Evolutionary conservation across 2,113 vertebrate genomes (phyloP).

Genomic region (Megaceryle torquata): DNA sequence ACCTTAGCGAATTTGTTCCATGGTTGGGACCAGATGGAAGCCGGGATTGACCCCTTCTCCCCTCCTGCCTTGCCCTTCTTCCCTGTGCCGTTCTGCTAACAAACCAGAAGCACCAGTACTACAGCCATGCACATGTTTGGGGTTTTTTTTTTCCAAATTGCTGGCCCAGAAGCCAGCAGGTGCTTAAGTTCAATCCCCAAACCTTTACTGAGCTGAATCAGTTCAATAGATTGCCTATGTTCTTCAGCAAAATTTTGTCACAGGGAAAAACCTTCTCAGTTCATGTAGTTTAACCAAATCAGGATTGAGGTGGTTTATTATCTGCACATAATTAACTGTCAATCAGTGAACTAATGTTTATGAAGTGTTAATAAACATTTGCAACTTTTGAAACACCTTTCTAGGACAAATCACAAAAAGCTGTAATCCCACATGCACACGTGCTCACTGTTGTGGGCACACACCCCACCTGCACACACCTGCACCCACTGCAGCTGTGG

Average conservation of each 20-base stretch:
- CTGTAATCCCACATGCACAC: neutral
- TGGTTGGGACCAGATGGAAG: neutral
- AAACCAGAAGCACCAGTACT: neutral
- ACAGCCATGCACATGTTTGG: neutral
- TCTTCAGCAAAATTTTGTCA: neutral
- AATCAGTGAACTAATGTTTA: neutral
- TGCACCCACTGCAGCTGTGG: neutral
- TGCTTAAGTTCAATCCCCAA: neutral
- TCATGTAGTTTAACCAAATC: neutral
- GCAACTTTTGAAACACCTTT: neutral
- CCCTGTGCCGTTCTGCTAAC: neutral
- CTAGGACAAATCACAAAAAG: neutral
- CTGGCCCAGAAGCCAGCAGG: neutral
- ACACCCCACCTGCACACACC: neutral
- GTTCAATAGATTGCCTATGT: neutral
- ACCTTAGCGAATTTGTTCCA: neutral
- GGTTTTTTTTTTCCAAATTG: neutral
- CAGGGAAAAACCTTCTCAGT: neutral
- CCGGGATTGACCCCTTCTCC: neutral
- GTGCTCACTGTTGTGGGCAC: fast-evolving
- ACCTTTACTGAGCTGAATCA: neutral
- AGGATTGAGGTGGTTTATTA: neutral
- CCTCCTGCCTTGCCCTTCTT: neutral
- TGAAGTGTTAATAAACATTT: neutral
- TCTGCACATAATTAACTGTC: neutral